These are phyloP conservation scores for Arctocebus calabarensis DNA, from an alignment of 2,797 vertebrate species.

Conservation along the genomic window DNA sequence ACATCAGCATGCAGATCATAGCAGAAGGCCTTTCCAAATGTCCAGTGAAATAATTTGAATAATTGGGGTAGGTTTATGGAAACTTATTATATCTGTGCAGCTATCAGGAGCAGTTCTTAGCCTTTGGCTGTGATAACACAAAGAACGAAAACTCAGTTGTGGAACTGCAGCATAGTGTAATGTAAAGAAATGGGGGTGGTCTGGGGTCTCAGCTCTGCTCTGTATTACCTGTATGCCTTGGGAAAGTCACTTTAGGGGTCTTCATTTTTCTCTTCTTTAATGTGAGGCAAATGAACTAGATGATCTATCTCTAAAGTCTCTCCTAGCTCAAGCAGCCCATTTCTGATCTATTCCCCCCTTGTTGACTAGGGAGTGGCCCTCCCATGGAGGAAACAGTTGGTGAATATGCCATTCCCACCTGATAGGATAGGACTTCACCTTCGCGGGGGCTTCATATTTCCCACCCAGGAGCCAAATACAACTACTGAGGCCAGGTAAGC, in stretches of 20 bases:
- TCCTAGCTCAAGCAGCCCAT: neutral
- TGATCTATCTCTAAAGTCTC: neutral
- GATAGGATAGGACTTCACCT: slow-evolving; percentile 95
- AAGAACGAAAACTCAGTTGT: neutral
- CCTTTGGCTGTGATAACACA: neutral
- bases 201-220: neutral
- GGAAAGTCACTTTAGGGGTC: neutral
- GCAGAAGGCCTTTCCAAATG: neutral
- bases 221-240: neutral
- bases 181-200: neutral
- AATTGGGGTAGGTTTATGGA: neutral
- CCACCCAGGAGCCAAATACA: slow-evolving; percentile 90
- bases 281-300: neutral
- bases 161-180: neutral
- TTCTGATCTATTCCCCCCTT: neutral
- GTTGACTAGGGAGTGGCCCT: slow-evolving; percentile 74
- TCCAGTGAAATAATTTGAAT: neutral
- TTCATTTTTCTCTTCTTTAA: slow-evolving; percentile 16
- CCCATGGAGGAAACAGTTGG: slow-evolving; percentile 75
- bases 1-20: neutral
- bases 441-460: slow-evolving; percentile 94
- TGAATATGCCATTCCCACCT: slow-evolving; percentile 87
- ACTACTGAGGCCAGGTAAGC: slow-evolving; percentile 93
- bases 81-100: neutral
- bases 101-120: neutral